Percentiles rank a stretch among this genome's conserved stretches.
phyloP scores from a whole-genome alignment of 2,797 vertebrate species.

The Bovichtus variegatus region DNA sequence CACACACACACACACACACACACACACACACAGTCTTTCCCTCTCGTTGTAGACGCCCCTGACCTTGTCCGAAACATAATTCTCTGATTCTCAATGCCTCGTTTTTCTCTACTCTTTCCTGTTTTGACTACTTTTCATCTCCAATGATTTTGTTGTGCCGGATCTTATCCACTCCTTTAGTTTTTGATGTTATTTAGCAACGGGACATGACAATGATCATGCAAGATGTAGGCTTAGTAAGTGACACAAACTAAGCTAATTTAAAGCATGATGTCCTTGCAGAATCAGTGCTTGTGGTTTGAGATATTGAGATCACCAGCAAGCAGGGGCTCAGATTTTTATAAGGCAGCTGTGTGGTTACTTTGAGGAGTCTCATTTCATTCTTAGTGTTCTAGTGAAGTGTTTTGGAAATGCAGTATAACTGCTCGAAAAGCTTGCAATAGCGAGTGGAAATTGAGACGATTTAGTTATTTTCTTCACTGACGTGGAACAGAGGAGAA shows the following conservation, averaged over 20 bases:
- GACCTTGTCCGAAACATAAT: not conserved
- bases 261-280: not conserved
- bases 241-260: not conserved
- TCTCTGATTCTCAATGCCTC: not conserved
- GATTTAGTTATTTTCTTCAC: conserved; percentile 15
- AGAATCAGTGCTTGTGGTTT: not conserved
- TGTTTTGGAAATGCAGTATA: conserved; percentile 9
- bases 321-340: conserved; percentile 9
- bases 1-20: conserved; percentile 4
- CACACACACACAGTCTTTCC: not conserved
- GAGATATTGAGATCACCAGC: conserved; percentile 15
- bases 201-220: too few relatives aligned
- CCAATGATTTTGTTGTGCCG: too few relatives aligned
- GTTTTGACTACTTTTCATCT: not conserved
- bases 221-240: too few relatives aligned
- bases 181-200: too few relatives aligned
- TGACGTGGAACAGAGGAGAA: not conserved
- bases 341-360: not conserved
- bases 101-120: not conserved
- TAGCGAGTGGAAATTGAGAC: not conserved
- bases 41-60: not conserved
- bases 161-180: too few relatives aligned
- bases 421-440: conserved; percentile 7
- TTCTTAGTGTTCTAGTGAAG: not conserved
- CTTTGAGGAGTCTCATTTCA: conserved; percentile 8